Evolutionary conservation across 64 coral and sea anemone species (phyloP).

Genomic region (Orbicella faveolata): DNA sequence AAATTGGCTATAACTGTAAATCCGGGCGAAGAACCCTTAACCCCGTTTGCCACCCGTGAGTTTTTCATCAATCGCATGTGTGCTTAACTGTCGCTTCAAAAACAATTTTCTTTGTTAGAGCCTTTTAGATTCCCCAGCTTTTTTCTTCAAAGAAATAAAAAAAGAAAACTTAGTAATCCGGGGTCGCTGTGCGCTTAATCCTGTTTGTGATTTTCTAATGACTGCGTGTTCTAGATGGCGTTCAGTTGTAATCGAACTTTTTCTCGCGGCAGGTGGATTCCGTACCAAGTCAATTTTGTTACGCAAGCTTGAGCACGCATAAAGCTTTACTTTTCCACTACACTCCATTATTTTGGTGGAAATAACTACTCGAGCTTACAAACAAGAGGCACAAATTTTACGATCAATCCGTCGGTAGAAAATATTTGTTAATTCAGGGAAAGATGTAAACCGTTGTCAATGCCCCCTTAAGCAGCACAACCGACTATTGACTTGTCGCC

Average conservation of each 20-base stretch:
- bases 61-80: slow-evolving; percentile 12
- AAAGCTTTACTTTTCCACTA: not conserved
- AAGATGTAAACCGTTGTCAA: not conserved
- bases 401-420: not conserved
- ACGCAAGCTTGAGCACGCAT: not conserved
- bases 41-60: slow-evolving; percentile 14
- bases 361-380: not conserved
- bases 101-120: slow-evolving; percentile 32
- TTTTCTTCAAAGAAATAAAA: not conserved
- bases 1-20: not conserved
- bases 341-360: not conserved
- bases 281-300: not conserved
- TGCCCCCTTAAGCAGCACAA: not conserved
- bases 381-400: not conserved
- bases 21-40: not conserved
- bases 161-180: not conserved
- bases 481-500: slow-evolving; percentile 25
- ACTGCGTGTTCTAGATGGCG: not conserved
- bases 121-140: not conserved
- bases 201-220: slow-evolving; percentile 36
- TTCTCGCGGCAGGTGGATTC: not conserved
- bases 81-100: slow-evolving; percentile 24
- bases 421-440: not conserved
- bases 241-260: slow-evolving; percentile 15
- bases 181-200: slow-evolving; percentile 7